Evolutionary conservation across 2,888 invertebrate genomes (phyloP).

Genomic region (Lepetodrilus schrolli): DNA sequence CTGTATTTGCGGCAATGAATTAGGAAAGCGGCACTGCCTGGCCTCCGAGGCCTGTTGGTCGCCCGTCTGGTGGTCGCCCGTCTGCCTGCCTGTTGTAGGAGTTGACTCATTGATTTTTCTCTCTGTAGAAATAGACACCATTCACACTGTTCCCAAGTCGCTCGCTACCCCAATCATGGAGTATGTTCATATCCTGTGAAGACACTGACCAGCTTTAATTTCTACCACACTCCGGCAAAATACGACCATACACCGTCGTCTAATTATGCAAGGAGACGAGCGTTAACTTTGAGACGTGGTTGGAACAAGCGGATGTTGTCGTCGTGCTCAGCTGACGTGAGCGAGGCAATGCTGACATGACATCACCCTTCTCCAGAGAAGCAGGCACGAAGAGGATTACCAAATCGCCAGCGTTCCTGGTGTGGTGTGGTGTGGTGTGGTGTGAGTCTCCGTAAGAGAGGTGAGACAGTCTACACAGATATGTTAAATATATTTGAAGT

Average conservation of each 20-base stretch:
- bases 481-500: no score
- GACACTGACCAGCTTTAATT: neutral
- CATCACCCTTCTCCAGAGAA: neutral
- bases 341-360: conserved; percentile 7
- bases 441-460: no score
- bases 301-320: neutral
- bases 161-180: neutral
- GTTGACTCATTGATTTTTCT: conserved; percentile 1
- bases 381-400: neutral
- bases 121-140: conserved; percentile 17
- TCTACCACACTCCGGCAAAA: neutral
- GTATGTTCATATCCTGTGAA: neutral
- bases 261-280: conserved; percentile 18
- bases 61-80: no score
- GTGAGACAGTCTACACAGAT: neutral
- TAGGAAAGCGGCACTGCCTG: conserved; percentile 12
- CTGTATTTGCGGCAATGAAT: no score
- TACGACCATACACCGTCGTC: neutral
- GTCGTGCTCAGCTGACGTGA: neutral
- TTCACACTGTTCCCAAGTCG: neutral
- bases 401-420: neutral
- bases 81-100: neutral
- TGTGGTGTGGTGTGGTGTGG: no score
- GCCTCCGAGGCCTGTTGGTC: neutral
- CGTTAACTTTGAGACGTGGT: neutral